Base-by-base conservation (phyloP, 2,888 invertebrate species). In the Ormyrus rosae region DNA sequence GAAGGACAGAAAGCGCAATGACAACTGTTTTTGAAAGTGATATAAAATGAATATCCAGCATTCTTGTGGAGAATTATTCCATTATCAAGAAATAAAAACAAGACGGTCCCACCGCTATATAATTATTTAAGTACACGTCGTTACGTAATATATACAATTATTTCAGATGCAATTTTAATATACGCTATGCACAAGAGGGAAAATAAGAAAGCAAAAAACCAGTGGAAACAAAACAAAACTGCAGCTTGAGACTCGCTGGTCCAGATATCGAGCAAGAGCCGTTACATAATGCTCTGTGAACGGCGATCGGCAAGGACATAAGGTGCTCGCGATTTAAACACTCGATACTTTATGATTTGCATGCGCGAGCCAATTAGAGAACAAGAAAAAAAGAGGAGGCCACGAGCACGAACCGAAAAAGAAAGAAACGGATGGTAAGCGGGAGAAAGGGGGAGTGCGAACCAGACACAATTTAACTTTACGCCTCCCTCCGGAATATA, bases 281-380 rank as follows among this genome's bases (percentile, higher is more conserved):
- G 34, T 72, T 78, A 68, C 67, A 67, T 79, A 79, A 73, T 46
- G 68, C 6, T 6, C 8, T 53, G 75, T 13, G 75, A 75, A 75
- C 53, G 75, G 76, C 78, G 6, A 74, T 79, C 64, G 75, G 81
- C 77, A 80, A 70, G 70, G 84, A 84, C 81, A 78, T 81, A 78
- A 81, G 76, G 73, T 80, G 78, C 74, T 63, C 79, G 81, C 78
- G 81, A 83, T 83, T 83, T 83, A 82, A 83, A 70, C 78, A 77
- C 70, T 80, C 76, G 77, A 81, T 84, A 82, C 79, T 83, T 84
- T 82, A 83, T 83, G 83, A 84, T 84, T 83, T 83, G 83, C 83
- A 81, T 82, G 82, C 70, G 81, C 80, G 81, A 81, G 79, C 78
- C 82, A 82, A 83, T 83, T 83, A 83, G 81, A 80, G 72, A 75